Conservation (phyloP, 2,113 vertebrate genomes). For the Pipa parva region DNA sequence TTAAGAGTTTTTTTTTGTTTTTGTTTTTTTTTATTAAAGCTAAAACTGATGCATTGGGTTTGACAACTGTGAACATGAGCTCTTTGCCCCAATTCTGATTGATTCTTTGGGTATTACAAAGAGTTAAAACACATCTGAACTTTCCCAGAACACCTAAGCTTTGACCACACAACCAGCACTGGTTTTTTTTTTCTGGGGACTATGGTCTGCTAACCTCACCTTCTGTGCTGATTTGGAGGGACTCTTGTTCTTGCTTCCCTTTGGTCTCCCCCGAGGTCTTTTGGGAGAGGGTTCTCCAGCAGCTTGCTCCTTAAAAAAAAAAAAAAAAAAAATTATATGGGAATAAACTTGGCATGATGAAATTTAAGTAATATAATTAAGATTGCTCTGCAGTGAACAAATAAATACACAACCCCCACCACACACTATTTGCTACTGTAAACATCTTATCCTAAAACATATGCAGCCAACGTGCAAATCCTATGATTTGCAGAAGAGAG, state of each 20-base stretch:
- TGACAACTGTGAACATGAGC: too few species aligned
- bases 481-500: slow-evolving; percentile 46
- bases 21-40: too few species aligned
- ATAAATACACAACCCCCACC: slow-evolving; percentile 35
- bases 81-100: too few species aligned
- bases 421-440: slow-evolving; percentile 21
- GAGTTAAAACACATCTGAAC: background rate
- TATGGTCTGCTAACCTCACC: slow-evolving; percentile 66
- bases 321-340: slow-evolving; percentile 44
- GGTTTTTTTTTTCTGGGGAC: too few species aligned
- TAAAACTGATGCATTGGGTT: too few species aligned
- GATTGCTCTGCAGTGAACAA: slow-evolving; percentile 28
- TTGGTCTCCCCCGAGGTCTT: slow-evolving; percentile 92
- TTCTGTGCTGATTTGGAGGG: slow-evolving; percentile 92
- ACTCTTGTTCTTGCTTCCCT: slow-evolving; percentile 97
- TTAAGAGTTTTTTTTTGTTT: too few species aligned
- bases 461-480: slow-evolving; percentile 43
- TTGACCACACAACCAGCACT: background rate
- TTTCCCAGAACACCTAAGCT: background rate
- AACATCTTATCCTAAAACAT: slow-evolving; percentile 42
- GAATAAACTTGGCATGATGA: too few species aligned
- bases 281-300: slow-evolving; percentile 91
- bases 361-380: background rate
- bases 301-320: slow-evolving; percentile 76
- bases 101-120: too few species aligned